These are phyloP conservation scores for Apotomis betuletana DNA, from an alignment of 2,888 invertebrate species.

Conservation along the genomic window DNA sequence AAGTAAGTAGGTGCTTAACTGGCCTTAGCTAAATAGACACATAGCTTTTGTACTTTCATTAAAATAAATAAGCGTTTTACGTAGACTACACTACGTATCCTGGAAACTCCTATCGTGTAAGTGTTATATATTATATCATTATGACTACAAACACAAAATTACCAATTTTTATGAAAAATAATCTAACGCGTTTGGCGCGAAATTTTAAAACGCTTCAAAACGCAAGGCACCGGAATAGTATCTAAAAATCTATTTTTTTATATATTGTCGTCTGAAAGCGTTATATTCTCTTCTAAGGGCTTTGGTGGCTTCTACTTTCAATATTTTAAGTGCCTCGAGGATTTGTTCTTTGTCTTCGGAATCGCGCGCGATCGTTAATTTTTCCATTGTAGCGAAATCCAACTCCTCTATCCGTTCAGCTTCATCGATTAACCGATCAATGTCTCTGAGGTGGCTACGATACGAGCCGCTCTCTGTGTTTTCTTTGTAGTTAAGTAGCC, in stretches of 20 bases:
- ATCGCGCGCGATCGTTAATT: conserved; percentile 63
- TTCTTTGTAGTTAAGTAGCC: conserved; percentile 63
- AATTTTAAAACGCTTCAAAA: conserved; percentile 57
- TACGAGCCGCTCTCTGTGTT: conserved; percentile 64
- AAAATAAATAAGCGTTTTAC: conserved; percentile 17
- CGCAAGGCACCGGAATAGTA: conserved; percentile 44
- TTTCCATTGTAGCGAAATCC: conserved; percentile 75
- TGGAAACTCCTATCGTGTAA: background rate
- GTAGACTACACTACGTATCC: conserved; percentile 2
- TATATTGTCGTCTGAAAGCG: conserved; percentile 69
- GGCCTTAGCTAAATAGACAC: background rate
- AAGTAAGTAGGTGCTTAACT: conserved; percentile 6
- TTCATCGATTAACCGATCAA: conserved; percentile 67
- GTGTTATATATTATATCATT: too few relatives aligned
- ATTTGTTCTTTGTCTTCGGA: conserved; percentile 68
- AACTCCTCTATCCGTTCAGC: conserved; percentile 74
- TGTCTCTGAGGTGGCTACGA: conserved; percentile 61
- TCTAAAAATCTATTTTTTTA: conserved; percentile 53
- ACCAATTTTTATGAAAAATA: background rate
- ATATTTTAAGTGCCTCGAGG: conserved; percentile 61
- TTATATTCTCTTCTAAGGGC: conserved; percentile 70
- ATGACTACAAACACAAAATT: background rate
- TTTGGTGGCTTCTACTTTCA: conserved; percentile 73
- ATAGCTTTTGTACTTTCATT: conserved; percentile 16
- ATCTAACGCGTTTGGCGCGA: conserved; percentile 53